Evolutionary conservation across 2,888 invertebrate genomes (phyloP).

Genomic region (Chorisops tibialis): DNA sequence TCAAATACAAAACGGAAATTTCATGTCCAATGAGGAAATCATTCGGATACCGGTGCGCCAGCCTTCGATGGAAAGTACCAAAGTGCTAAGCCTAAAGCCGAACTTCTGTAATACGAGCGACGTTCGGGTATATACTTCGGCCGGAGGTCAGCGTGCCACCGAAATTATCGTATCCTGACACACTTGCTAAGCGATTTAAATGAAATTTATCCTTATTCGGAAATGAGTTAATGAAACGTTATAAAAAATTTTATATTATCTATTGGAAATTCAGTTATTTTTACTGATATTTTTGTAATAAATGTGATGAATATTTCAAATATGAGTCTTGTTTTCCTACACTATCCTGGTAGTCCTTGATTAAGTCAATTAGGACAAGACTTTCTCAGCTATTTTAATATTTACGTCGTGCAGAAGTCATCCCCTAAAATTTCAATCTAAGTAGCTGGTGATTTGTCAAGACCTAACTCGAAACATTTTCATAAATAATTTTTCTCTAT

Average conservation of each 20-base stretch:
- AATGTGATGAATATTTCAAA: not conserved
- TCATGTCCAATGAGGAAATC: not conserved
- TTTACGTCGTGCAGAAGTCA: too few species aligned
- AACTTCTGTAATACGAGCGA: slow-evolving; percentile 10
- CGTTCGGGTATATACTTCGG: not conserved
- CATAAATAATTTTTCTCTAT: too few species aligned
- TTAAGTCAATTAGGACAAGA: too few species aligned
- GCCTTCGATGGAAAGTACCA: not conserved
- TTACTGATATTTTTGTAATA: slow-evolving; percentile 20
- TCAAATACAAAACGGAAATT: slow-evolving; percentile 40
- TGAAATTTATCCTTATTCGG: too few species aligned
- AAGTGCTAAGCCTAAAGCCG: not conserved
- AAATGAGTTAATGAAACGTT: not conserved
- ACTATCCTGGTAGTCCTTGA: too few species aligned
- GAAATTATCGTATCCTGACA: slow-evolving; percentile 17
- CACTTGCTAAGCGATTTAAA: slow-evolving; percentile 8
- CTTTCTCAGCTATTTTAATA: too few species aligned
- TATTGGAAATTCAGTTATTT: slow-evolving; percentile 8
- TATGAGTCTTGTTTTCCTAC: too few species aligned
- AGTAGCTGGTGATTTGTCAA: too few species aligned
- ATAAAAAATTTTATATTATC: slow-evolving; percentile 5
- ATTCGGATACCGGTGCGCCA: not conserved
- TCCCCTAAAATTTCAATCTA: too few species aligned
- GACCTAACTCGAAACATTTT: too few species aligned
- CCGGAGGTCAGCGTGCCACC: not conserved